phyloP scores from a whole-genome alignment of 2,888 invertebrate genomes.

The Zaprionus lineosus region DNA sequence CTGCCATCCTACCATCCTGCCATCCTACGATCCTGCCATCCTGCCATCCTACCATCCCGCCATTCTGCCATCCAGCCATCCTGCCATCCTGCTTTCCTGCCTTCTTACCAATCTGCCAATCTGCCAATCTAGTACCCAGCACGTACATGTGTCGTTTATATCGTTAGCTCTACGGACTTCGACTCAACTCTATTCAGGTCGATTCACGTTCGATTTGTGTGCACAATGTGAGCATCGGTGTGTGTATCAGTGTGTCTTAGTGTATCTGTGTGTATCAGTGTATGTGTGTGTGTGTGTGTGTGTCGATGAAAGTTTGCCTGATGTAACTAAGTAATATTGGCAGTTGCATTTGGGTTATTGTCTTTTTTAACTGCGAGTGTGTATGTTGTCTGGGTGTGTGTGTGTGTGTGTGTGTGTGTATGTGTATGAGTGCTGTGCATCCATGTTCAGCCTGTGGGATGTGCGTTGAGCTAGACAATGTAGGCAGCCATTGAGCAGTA shows the following conservation, averaged over 20 bases:
- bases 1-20: slow-evolving; percentile 2
- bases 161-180: slow-evolving; percentile 62
- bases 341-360: slow-evolving; percentile 75
- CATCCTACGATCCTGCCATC: slow-evolving; percentile 37
- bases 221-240: background rate
- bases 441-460: slow-evolving; percentile 25
- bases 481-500: slow-evolving; percentile 52
- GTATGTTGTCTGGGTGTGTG: background rate
- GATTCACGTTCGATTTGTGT: slow-evolving; percentile 26
- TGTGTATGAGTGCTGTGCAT: slow-evolving; percentile 1
- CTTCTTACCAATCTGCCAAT: slow-evolving; percentile 8
- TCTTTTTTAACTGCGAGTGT: slow-evolving; percentile 39
- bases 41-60: too few species aligned
- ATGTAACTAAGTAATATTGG: slow-evolving; percentile 74
- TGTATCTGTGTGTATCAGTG: background rate
- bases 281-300: slow-evolving; percentile 12
- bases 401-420: slow-evolving; percentile 13
- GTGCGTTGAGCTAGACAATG: slow-evolving; percentile 50
- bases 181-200: slow-evolving; percentile 46
- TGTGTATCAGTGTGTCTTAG: slow-evolving; percentile 7
- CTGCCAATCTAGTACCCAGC: slow-evolving; percentile 39
- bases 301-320: slow-evolving; percentile 49
- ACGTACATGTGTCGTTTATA: slow-evolving; percentile 62
- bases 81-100: background rate
- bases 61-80: background rate